Evolutionary conservation across 2,113 vertebrate species (phyloP), one percentile per base, ranked within the genome.

Genomic region (Anarrhichthys ocellatus): DNA sequence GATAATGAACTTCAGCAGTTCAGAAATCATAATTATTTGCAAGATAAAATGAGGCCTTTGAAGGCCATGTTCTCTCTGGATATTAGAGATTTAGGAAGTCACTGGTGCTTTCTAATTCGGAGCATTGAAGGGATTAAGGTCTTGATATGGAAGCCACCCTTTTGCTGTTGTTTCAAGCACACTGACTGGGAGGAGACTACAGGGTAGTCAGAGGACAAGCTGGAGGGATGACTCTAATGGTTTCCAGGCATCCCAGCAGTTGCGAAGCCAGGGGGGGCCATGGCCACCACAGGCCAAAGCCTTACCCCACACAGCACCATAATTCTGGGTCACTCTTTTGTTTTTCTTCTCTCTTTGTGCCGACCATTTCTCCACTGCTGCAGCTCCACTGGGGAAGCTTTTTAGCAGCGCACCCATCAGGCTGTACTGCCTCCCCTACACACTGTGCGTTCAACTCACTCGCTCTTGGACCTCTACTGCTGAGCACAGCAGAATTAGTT

Each of bases 121-220:
- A 38, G 18, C 2, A 0, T 10, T 52, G 2, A 63, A 15, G 42
- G 20, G 65, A 69, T 48, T 59, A 15, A 20, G 20, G 54, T 58
- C 38, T 15, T 48, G 27, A 34, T 58, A 36, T 36, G 4, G 17
- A 52, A 20, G 59, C 27, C 11, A n/a, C 13, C 0, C 5, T 40
- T 68, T 63, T 71, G 44, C 34, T 29, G n/a, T 2, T 79, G 44
- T 63, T 71, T 79, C 32, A 71, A 62, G 15, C 42, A 20, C 4
- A 2, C 14, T 42, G 44, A 46, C 69, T 56, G 7, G 17, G 20
- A 64, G 14, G 9, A 44, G 36, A n/a, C 44, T 32, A 3, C 0
- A 6, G 44, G 59, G 36, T 17, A 34, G 46, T 56, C 2, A 9
- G 5, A 73, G 62, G 70, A 46, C 38, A 36, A 22, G 50, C 36